Evolutionary conservation across 92 coral and sea anemone species (phyloP), one percentile per base, ranked within the genome.

Genomic region (Porites divaricata): DNA sequence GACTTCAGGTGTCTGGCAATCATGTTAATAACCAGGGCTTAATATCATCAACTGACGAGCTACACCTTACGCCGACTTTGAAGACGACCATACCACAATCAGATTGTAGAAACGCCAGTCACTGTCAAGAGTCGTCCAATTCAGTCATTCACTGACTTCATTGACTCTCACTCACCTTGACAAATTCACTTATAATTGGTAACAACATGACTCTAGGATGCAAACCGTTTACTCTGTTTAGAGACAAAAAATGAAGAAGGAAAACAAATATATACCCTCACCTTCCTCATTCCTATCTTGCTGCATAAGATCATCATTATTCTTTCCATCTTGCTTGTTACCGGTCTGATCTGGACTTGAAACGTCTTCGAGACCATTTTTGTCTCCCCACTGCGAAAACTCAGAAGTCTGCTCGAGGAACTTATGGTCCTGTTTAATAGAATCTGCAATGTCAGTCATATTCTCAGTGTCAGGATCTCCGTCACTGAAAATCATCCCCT

Each of bases 401-500:
- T 80, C 69, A 4, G 66, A 57, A 6, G 56, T 26, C 23, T 67
- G 65, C 10, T 79, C 66, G n/a, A 51, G 57, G 41, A 68, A 80
- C 1, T 24, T 63, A 70, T 80, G 41, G 22, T 53, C 62, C 17
- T 59, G 72, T n/a, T 62, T 23, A 2, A 66, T 54, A 8, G 86
- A 56, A 28, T 64, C 72, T 5, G 57, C 52, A 19, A 82, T 64
- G 63, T 73, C 76, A 1, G 77, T 58, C 50, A 82, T 50, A 72
- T 63, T 82, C 6, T 74, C 78, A 10, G 74, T 54, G 7, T 84
- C 82, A 24, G 75, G 81, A 20, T 84, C 75, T 26, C 81, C 81
- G 65, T 76, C 81, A 56, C 88, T 84, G 67, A 75, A 74, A 12
- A 84, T 54, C 82, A 84, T 75, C 26, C 89, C 89, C 78, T 68